Evolutionary conservation across 2,888 invertebrate species (phyloP).

Genomic region (Anoplius nigerrimus): DNA sequence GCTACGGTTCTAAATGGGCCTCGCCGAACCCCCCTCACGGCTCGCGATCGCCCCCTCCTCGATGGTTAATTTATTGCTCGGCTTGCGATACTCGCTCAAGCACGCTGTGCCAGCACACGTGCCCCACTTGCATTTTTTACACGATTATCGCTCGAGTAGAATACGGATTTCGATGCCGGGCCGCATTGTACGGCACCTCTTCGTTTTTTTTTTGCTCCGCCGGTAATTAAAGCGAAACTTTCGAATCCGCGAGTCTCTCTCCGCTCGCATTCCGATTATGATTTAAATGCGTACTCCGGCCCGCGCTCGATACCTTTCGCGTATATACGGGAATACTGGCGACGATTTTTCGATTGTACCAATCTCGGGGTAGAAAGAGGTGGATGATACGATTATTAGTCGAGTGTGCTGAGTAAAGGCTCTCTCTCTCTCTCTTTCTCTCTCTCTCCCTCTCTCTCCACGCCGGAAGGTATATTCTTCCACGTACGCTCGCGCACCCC

Average conservation of each 20-base stretch:
- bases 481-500: too few species aligned
- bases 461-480: too few species aligned
- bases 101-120: conserved; percentile 27
- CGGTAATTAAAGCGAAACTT: background rate
- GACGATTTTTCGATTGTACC: too few species aligned
- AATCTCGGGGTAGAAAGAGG: too few species aligned
- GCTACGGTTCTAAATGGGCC: background rate
- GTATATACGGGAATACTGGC: too few species aligned
- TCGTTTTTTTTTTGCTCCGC: background rate
- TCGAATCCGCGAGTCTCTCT: too few species aligned
- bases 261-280: too few species aligned
- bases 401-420: too few species aligned
- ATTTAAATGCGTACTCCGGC: too few species aligned
- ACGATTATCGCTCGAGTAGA: conserved; percentile 13
- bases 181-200: conserved; percentile 18
- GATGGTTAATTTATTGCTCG: conserved; percentile 43
- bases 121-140: conserved; percentile 41
- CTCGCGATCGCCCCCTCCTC: conserved; percentile 8
- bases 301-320: too few species aligned
- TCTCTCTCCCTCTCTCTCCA: background rate
- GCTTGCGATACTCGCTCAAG: conserved; percentile 31
- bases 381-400: too few species aligned
- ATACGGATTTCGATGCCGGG: background rate
- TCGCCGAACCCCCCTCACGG: background rate
- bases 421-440: background rate